These are phyloP conservation scores for Eupelmus urozonus DNA, from an alignment of 2,888 invertebrate species.

Conservation along the genomic window DNA sequence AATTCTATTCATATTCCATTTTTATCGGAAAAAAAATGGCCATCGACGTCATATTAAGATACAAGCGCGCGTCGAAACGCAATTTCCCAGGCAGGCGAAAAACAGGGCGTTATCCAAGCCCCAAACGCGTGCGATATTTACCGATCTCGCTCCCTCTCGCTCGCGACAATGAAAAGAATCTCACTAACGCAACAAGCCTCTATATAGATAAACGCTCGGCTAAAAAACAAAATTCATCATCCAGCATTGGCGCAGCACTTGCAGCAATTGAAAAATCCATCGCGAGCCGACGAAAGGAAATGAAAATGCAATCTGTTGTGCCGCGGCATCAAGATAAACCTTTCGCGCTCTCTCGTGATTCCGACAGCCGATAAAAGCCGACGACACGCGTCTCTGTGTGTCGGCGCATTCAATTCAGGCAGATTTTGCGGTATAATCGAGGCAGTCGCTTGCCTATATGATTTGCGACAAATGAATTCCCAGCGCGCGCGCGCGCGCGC, in stretches of 20 bases:
- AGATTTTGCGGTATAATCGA: constrained; percentile 24
- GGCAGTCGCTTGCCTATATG: constrained; percentile 19
- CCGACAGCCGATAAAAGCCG: constrained; percentile 15
- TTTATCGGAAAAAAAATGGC: background rate
- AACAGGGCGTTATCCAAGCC: too few species aligned
- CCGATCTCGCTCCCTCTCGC: too few species aligned
- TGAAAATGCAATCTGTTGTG: constrained; percentile 22
- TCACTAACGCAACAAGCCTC: too few species aligned
- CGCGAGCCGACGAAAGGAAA: constrained; percentile 18
- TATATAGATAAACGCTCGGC: too few species aligned
- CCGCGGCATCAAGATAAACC: constrained; percentile 15
- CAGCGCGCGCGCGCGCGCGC: constrained; percentile 6
- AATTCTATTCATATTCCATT: too few species aligned
- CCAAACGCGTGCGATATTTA: too few species aligned
- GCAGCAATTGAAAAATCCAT: background rate
- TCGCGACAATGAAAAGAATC: too few species aligned
- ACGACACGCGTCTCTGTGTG: background rate
- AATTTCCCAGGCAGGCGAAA: too few species aligned
- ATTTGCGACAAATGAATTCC: constrained; percentile 45
- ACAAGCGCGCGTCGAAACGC: background rate
- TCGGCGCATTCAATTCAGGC: constrained; percentile 19
- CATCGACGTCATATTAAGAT: background rate
- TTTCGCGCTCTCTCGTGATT: background rate
- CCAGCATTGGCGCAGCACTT: background rate
- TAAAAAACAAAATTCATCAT: too few species aligned